Percentiles rank a stretch among this genome's conserved stretches.
These are phyloP conservation scores for Drosophila prolongata DNA, from an alignment of 2,888 invertebrate species.

Conservation along the genomic window DNA sequence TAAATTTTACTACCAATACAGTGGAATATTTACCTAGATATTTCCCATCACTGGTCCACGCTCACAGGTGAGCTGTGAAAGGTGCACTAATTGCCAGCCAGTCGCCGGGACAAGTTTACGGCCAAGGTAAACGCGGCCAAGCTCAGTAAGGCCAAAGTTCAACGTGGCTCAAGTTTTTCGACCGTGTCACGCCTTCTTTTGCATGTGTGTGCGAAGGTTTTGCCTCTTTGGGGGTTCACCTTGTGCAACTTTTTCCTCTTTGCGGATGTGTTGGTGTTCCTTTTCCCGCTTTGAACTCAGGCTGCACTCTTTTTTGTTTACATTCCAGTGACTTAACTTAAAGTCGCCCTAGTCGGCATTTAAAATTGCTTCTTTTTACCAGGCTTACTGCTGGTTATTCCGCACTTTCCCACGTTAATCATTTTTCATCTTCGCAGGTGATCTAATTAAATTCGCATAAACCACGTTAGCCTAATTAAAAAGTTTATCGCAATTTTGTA, in stretches of 20 bases:
- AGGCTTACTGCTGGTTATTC: slow-evolving; percentile 51
- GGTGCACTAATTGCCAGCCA: slow-evolving; percentile 77
- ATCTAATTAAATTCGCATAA: slow-evolving; percentile 72
- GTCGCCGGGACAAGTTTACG: slow-evolving; percentile 73
- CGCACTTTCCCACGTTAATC: slow-evolving; percentile 50
- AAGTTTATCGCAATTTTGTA: slow-evolving; percentile 52
- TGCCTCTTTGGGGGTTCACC: slow-evolving; percentile 14
- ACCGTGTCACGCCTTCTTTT: slow-evolving; percentile 71
- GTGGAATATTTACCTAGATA: neutral
- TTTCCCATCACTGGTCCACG: slow-evolving; percentile 1
- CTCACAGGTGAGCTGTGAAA: slow-evolving; percentile 41
- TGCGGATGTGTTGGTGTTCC: slow-evolving; percentile 12
- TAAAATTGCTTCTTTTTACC: slow-evolving; percentile 41
- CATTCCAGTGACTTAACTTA: slow-evolving; percentile 22
- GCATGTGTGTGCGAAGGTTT: slow-evolving; percentile 15
- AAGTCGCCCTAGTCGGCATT: slow-evolving; percentile 50
- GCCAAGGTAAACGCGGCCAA: slow-evolving; percentile 73
- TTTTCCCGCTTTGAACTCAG: slow-evolving; percentile 58
- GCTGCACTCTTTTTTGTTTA: slow-evolving; percentile 13
- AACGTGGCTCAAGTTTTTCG: slow-evolving; percentile 68
- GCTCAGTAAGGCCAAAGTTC: slow-evolving; percentile 71
- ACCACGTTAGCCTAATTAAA: slow-evolving; percentile 68
- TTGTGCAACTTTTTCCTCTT: slow-evolving; percentile 56
- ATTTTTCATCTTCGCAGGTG: slow-evolving; percentile 54
- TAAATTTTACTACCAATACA: no score